Conservation (phyloP, 2,888 invertebrate species). For the Drosophila sordidula region DNA sequence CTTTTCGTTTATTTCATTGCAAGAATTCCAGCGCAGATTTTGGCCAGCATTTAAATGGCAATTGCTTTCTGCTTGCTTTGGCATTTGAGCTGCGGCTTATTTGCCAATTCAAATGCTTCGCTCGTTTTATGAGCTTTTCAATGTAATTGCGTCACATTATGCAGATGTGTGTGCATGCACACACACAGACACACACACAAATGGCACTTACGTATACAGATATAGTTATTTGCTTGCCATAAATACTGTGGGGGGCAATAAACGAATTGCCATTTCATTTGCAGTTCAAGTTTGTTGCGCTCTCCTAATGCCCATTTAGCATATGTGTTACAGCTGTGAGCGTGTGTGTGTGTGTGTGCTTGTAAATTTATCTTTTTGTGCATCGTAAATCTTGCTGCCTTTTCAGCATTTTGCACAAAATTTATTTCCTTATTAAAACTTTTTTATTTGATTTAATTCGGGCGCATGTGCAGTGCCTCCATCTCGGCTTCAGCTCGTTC, state of each 20-base stretch:
- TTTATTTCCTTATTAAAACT: conserved; percentile 81
- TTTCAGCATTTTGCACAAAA: conserved; percentile 73
- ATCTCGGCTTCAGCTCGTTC: conserved; percentile 6
- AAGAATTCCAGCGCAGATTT: conserved; percentile 17
- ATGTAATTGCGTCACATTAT: conserved; percentile 70
- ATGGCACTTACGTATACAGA: conserved; percentile 10
- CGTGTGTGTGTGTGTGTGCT: conserved; percentile 29
- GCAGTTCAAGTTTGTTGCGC: conserved; percentile 50
- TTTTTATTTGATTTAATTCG: conserved; percentile 79
- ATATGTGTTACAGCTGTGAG: conserved; percentile 34
- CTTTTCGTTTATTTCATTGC: conserved; percentile 4
- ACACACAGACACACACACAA: neutral
- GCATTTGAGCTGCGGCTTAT: conserved; percentile 43
- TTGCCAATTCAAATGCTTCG: conserved; percentile 48
- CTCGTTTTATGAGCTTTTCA: conserved; percentile 64
- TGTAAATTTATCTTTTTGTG: conserved; percentile 73
- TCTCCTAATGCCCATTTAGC: conserved; percentile 64
- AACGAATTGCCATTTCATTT: conserved; percentile 80
- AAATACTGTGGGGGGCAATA: conserved; percentile 66
- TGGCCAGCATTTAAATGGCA: conserved; percentile 29
- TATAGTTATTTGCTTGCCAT: conserved; percentile 72
- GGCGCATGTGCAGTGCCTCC: conserved; percentile 53
- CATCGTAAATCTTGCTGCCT: conserved; percentile 80
- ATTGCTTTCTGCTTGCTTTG: conserved; percentile 29
- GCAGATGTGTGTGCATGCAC: conserved; percentile 48